These are phyloP conservation scores for Siniperca scherzeri DNA, from an alignment of 2,797 vertebrate genomes.

Conservation along the genomic window DNA sequence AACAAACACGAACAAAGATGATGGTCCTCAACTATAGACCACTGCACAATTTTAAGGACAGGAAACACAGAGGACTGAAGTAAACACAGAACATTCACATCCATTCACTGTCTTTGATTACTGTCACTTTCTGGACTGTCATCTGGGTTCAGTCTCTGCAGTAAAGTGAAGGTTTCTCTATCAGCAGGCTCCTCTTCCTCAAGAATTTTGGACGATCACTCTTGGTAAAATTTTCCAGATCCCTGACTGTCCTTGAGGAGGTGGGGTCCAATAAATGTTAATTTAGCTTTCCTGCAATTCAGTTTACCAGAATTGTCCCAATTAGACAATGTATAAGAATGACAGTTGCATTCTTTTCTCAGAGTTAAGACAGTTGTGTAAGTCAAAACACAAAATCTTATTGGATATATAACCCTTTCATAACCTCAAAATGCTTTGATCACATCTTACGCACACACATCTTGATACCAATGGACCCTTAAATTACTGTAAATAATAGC, in stretches of 20 bases:
- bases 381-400: neutral
- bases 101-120: neutral
- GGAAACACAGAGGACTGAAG: conserved; percentile 42
- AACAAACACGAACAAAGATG: conserved; percentile 51
- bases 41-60: conserved; percentile 19
- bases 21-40: conserved; percentile 29
- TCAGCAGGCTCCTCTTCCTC: neutral
- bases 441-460: neutral
- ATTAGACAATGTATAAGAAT: neutral
- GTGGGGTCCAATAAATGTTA: neutral
- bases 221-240: neutral
- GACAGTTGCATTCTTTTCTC: neutral
- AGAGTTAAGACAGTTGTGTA: neutral
- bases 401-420: neutral
- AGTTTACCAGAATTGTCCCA: neutral
- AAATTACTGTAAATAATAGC: neutral
- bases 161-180: neutral
- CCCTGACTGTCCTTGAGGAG: conserved; percentile 10
- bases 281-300: conserved; percentile 12
- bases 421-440: neutral
- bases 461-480: neutral
- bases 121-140: neutral
- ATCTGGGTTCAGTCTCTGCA: conserved; percentile 2
- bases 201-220: neutral
- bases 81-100: conserved; percentile 16